A percentile compares a stretch with the other conserved stretches of the same genome.
These are phyloP conservation scores for Lanius ludovicianus DNA, from an alignment of 2,113 vertebrate species.

Conservation along the genomic window DNA sequence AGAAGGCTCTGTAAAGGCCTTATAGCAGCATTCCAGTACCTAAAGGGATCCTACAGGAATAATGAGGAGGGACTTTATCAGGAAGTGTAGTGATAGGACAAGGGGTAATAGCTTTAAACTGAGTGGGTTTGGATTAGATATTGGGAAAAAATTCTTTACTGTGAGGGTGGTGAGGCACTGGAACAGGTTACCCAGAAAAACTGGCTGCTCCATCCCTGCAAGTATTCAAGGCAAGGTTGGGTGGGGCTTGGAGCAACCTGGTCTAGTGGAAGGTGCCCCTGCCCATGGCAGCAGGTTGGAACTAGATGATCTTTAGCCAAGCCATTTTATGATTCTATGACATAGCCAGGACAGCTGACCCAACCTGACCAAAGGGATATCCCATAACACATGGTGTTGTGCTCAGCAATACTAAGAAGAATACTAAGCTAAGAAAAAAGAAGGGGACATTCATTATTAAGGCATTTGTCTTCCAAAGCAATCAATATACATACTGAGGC, in stretches of 20 bases:
- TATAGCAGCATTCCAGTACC: background rate
- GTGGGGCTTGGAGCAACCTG: background rate
- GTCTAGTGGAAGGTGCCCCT: background rate
- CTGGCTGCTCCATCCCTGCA: background rate
- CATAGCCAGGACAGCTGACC: background rate
- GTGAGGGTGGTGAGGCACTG: background rate
- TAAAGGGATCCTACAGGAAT: background rate
- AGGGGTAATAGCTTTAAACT: background rate
- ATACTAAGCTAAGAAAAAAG: background rate
- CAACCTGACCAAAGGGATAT: background rate
- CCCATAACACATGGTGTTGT: background rate
- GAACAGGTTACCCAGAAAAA: background rate
- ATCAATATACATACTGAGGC: background rate
- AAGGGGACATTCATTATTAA: background rate
- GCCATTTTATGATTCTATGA: background rate
- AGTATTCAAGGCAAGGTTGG: background rate
- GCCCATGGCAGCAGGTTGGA: background rate
- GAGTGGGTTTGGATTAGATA: background rate
- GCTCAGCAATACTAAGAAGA: background rate
- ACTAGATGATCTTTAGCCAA: background rate
- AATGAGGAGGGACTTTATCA: background rate
- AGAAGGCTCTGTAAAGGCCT: background rate
- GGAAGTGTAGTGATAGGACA: background rate
- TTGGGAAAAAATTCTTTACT: background rate
- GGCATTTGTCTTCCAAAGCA: background rate